A percentile compares a stretch with the other conserved stretches of the same genome.
Conservation (phyloP, 1,140 invertebrate genomes). For the Drosophila guanche region DNA sequence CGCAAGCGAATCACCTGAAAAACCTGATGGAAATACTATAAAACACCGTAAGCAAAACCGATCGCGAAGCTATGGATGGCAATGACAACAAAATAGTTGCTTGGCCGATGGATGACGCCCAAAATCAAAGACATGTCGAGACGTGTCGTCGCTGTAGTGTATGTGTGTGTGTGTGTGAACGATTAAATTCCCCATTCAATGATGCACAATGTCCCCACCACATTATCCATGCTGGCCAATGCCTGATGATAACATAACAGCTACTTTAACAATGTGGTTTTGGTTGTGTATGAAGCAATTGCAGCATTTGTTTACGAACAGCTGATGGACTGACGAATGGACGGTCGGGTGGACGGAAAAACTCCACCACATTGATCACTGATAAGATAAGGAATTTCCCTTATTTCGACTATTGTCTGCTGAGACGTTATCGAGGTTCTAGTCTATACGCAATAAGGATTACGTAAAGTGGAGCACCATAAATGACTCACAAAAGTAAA, state of each 20-base stretch:
- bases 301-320: conserved; percentile 74
- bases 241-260: conserved; percentile 50
- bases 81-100: not conserved
- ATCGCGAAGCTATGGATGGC: conserved; percentile 10
- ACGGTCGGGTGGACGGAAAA: conserved; percentile 13
- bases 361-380: conserved; percentile 6
- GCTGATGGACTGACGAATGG: conserved; percentile 40
- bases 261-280: not conserved
- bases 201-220: not conserved
- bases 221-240: conserved; percentile 18
- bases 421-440: not conserved
- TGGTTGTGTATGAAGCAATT: conserved; percentile 13
- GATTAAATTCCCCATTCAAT: conserved; percentile 18
- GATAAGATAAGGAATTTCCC: conserved; percentile 27
- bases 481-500: conserved; percentile 30
- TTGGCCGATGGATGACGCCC: conserved; percentile 27
- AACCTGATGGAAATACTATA: conserved; percentile 40
- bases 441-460: not conserved
- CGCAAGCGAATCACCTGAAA: conserved; percentile 28
- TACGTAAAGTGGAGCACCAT: not conserved
- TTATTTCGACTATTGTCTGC: too few species aligned
- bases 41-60: conserved; percentile 48
- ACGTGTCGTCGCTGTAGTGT: too few species aligned
- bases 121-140: not conserved
- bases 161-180: conserved; percentile 10